phyloP scores from a whole-genome alignment of 1,140 invertebrate species.

The Polyergus mexicanus region DNA sequence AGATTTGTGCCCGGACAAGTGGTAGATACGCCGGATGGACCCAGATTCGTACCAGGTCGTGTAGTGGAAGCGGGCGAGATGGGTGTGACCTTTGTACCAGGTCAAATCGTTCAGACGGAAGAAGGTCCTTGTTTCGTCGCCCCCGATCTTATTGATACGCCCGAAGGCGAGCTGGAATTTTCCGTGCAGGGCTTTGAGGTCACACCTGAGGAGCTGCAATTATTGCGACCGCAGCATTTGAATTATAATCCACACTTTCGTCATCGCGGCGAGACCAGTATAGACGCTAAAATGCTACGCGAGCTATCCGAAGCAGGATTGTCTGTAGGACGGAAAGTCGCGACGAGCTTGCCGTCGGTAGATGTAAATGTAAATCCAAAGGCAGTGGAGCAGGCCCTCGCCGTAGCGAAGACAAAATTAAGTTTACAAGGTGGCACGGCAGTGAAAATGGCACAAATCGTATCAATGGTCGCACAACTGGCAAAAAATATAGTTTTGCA shows the following conservation, averaged over 20 bases:
- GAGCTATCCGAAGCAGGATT: conserved; percentile 91
- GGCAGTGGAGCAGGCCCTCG: conserved; percentile 83
- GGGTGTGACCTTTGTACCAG: conserved; percentile 90
- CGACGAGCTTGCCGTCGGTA: conserved; percentile 88
- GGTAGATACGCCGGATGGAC: conserved; percentile 90
- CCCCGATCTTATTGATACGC: conserved; percentile 89
- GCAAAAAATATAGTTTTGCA: conserved; percentile 82
- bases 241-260: conserved; percentile 86
- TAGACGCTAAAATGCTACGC: conserved; percentile 90
- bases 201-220: conserved; percentile 89
- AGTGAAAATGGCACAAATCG: conserved; percentile 85
- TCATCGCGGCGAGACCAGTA: conserved; percentile 88
- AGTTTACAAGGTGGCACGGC: conserved; percentile 82
- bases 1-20: conserved; percentile 92
- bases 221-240: conserved; percentile 88
- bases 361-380: conserved; percentile 89
- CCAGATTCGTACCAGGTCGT: conserved; percentile 91
- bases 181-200: conserved; percentile 92
- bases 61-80: conserved; percentile 89
- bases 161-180: conserved; percentile 90
- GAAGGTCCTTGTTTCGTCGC: conserved; percentile 91
- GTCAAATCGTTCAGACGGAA: conserved; percentile 91
- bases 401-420: conserved; percentile 82
- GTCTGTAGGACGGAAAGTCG: conserved; percentile 89
- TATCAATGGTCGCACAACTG: conserved; percentile 83